A percentile compares a stretch with the other conserved stretches of the same genome.
These are phyloP conservation scores for Drosophila lini DNA, from an alignment of 1,140 invertebrate genomes.

Conservation along the genomic window DNA sequence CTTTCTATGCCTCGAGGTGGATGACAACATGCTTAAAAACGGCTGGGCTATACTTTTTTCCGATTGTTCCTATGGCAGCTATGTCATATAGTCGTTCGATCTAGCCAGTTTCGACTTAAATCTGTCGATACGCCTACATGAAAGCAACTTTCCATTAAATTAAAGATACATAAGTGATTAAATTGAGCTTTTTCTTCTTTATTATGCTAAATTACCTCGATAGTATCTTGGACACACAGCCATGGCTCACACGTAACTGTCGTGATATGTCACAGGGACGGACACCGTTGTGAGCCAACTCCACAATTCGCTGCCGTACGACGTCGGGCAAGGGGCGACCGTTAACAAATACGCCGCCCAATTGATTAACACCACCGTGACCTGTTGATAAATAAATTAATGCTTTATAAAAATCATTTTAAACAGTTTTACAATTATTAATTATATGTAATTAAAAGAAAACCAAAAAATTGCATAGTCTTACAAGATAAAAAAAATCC, in stretches of 20 bases:
- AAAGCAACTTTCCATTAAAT: neutral
- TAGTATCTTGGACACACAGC: constrained; percentile 97
- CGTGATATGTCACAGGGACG: constrained; percentile 97
- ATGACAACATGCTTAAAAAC: no score
- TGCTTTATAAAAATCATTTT: neutral
- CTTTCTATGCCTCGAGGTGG: no score
- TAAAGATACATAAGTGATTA: neutral
- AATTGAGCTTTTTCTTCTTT: neutral
- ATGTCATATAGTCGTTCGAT: no score
- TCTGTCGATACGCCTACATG: neutral
- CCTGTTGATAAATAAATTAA: constrained; percentile 85
- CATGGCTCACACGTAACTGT: constrained; percentile 95
- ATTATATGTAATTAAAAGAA: no score
- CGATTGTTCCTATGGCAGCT: no score
- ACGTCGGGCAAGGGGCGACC: constrained; percentile 97
- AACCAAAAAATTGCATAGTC: no score
- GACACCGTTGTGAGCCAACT: constrained; percentile 97
- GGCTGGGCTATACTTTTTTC: no score
- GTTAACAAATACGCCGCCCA: constrained; percentile 98
- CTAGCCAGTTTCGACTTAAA: no score
- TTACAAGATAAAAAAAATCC: no score
- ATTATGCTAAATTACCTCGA: constrained; percentile 90
- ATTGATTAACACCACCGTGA: constrained; percentile 97
- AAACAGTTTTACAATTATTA: no score
- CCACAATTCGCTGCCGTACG: constrained; percentile 97